Conservation (phyloP, 1,140 invertebrate genomes). For the Temnothorax nylanderi region DNA sequence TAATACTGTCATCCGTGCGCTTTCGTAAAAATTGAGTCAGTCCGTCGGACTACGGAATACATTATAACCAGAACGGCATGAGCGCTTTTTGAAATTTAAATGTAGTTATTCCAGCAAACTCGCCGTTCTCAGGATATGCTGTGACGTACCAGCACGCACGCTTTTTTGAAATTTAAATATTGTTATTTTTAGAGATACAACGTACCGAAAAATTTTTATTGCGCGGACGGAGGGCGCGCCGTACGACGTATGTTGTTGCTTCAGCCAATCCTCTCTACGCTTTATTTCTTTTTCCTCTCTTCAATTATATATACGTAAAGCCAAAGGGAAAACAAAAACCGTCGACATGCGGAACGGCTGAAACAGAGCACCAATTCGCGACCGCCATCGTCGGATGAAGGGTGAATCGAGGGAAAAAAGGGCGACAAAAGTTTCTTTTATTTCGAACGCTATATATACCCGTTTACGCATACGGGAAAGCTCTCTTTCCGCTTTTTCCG, state of each 20-base stretch:
- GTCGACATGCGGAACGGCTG: constrained; percentile 13
- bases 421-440: constrained; percentile 52
- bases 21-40: constrained; percentile 61
- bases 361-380: constrained; percentile 58
- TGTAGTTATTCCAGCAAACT: constrained; percentile 59
- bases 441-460: constrained; percentile 1
- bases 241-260: constrained; percentile 49
- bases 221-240: neutral
- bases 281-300: constrained; percentile 43
- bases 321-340: constrained; percentile 45
- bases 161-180: constrained; percentile 64
- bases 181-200: constrained; percentile 60
- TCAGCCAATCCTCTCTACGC: constrained; percentile 39
- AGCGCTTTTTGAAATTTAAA: constrained; percentile 63
- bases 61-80: constrained; percentile 57
- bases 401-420: constrained; percentile 47
- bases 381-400: constrained; percentile 46
- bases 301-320: constrained; percentile 64
- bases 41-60: constrained; percentile 47
- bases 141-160: constrained; percentile 44
- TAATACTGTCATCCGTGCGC: constrained; percentile 56
- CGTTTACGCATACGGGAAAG: constrained; percentile 32
- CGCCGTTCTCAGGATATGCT: constrained; percentile 50
- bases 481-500: constrained; percentile 32
- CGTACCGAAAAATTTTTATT: constrained; percentile 62